Percentiles rank a stretch among this genome's conserved stretches.
phyloP scores from a whole-genome alignment of 2,888 invertebrate species.

The Argyra leucocephala region DNA sequence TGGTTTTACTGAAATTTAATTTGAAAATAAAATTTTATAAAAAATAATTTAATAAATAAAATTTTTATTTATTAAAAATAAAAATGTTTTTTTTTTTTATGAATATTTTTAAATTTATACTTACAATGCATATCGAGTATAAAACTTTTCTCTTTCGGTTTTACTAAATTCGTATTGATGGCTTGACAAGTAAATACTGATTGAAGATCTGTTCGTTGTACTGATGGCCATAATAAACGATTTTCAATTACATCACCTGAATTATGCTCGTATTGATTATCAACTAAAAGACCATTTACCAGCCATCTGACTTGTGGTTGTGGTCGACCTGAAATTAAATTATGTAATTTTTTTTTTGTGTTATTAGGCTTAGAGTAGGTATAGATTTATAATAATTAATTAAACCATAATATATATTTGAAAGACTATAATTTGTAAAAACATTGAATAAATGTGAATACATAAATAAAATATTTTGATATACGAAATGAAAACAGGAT shows the following conservation, averaged over 20 bases:
- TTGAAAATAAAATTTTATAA: not conserved
- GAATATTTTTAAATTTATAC: slow-evolving; percentile 44
- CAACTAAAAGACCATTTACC: slow-evolving; percentile 67
- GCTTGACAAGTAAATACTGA: slow-evolving; percentile 83
- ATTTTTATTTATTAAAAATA: too few relatives aligned
- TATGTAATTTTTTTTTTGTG: not conserved
- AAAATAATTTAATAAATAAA: too few relatives aligned
- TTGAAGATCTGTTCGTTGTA: slow-evolving; percentile 70
- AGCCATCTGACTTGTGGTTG: slow-evolving; percentile 76
- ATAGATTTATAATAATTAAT: too few relatives aligned
- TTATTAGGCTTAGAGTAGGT: too few relatives aligned
- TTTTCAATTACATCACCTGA: slow-evolving; percentile 81
- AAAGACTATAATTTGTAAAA: too few relatives aligned
- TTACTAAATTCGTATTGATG: slow-evolving; percentile 71
- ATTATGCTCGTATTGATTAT: slow-evolving; percentile 74
- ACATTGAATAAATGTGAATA: too few relatives aligned
- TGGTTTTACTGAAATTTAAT: slow-evolving; percentile 61
- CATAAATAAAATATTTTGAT: too few relatives aligned
- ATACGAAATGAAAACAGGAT: too few relatives aligned
- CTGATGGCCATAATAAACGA: slow-evolving; percentile 62
- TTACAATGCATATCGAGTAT: slow-evolving; percentile 71
- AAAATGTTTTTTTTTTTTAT: too few relatives aligned
- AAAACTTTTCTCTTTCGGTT: slow-evolving; percentile 66
- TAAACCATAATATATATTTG: too few relatives aligned
- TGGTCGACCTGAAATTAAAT: slow-evolving; percentile 65